Percentiles rank a stretch among this genome's conserved stretches.
Evolutionary conservation across 2,797 vertebrate genomes (phyloP).

Genomic region (Florisuga fusca): DNA sequence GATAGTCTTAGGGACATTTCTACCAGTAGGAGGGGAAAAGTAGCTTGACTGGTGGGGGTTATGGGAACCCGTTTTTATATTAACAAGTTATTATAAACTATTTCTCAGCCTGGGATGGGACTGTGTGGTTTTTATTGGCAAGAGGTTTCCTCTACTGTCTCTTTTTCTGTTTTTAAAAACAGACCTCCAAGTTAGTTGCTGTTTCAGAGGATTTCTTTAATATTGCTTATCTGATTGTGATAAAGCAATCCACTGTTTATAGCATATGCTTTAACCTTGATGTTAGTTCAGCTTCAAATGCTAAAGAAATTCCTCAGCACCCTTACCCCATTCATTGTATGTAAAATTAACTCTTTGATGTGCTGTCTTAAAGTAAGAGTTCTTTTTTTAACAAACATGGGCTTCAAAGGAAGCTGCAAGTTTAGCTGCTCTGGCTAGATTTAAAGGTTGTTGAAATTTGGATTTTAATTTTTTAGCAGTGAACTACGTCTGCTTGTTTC

Average conservation of each 20-base stretch:
- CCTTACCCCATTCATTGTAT: not conserved
- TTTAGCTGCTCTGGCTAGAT: not conserved
- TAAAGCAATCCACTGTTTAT: conserved; percentile 41
- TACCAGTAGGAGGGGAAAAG: not conserved
- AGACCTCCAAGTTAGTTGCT: conserved; percentile 25
- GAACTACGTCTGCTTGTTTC: not conserved
- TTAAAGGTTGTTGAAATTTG: not conserved
- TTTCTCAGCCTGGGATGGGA: not conserved
- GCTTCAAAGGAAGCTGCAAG: not conserved
- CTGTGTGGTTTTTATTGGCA: not conserved
- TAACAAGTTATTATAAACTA: not conserved
- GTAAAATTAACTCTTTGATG: conserved; percentile 8
- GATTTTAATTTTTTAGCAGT: not conserved
- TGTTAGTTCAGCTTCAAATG: conserved; percentile 44
- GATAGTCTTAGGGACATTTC: not conserved
- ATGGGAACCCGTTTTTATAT: not conserved
- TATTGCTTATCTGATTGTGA: conserved; percentile 51
- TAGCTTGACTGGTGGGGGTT: not conserved
- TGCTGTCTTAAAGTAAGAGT: not conserved
- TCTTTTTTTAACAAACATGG: not conserved
- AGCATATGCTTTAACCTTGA: conserved; percentile 23
- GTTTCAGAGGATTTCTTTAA: conserved; percentile 18
- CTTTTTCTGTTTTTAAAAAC: not conserved
- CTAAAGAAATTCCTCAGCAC: conserved; percentile 29
- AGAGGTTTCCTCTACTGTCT: not conserved